A percentile compares a stretch with the other conserved stretches of the same genome.
Conservation (phyloP, 2,113 vertebrate genomes). For the Perca schrenkii region DNA sequence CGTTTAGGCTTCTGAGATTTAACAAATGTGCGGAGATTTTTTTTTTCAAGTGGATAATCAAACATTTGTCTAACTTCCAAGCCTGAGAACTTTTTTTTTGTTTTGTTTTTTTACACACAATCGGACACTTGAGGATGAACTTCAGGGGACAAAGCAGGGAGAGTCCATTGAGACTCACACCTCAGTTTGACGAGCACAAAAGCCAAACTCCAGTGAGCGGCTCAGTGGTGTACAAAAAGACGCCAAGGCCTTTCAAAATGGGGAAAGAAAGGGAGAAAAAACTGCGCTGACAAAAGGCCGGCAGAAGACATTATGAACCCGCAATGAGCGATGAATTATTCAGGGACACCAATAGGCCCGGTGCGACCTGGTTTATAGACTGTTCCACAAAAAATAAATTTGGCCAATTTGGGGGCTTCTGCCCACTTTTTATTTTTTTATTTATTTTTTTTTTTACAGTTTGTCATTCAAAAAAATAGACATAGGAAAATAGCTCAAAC, state of each 20-base stretch:
- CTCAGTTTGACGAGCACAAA: conserved; percentile 96
- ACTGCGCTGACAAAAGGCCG: conserved; percentile 94
- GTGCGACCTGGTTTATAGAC: conserved; percentile 92
- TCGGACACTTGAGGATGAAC: conserved; percentile 99
- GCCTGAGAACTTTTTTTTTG: conserved; percentile 92
- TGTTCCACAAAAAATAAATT: conserved; percentile 85
- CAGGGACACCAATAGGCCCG: conserved; percentile 92
- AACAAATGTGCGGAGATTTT: conserved; percentile 78
- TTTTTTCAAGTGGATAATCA: conserved; percentile 94
- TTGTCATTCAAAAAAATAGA: conserved; percentile 46
- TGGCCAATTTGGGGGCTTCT: conserved; percentile 83
- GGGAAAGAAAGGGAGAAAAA: conserved; percentile 96
- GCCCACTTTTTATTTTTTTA: conserved; percentile 30
- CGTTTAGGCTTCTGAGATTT: conserved; percentile 21
- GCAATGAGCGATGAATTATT: conserved; percentile 99
- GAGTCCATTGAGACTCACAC: conserved; percentile 99
- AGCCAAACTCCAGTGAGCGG: conserved; percentile 91
- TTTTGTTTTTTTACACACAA: conserved; percentile 92
- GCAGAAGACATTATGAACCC: conserved; percentile 99
- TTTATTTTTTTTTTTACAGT: conserved; percentile 53
- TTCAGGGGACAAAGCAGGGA: conserved; percentile 97
- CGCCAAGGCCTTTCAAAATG: conserved; percentile 97
- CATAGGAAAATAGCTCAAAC: not conserved
- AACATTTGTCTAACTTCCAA: conserved; percentile 97
- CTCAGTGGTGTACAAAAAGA: conserved; percentile 96